These are phyloP conservation scores for Hirtodrosophila duncani DNA, from an alignment of 2,888 invertebrate species.

Conservation along the genomic window DNA sequence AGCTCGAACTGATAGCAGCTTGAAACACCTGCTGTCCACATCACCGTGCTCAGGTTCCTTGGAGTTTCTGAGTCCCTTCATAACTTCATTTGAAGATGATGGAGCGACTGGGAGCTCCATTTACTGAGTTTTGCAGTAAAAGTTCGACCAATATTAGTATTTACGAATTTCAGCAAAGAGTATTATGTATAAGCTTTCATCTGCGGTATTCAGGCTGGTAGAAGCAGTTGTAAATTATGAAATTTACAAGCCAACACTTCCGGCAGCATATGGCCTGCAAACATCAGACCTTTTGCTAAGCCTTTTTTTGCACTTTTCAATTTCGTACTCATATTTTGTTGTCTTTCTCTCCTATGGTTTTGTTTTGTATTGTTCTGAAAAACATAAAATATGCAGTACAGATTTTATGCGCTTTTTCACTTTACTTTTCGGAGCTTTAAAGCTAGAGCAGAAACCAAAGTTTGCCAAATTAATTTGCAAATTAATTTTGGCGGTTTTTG, in stretches of 20 bases:
- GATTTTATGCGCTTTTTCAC: constrained; percentile 14
- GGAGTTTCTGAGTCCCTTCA: no score
- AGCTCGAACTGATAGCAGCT: no score
- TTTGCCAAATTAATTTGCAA: constrained; percentile 27
- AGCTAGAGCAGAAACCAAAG: constrained; percentile 8
- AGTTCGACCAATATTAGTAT: no score
- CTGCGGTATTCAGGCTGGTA: neutral
- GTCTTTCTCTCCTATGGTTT: constrained; percentile 6
- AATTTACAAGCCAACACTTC: constrained; percentile 26
- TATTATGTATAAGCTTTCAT: no score
- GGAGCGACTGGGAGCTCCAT: no score
- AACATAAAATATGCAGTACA: constrained; percentile 38
- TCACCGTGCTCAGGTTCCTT: no score
- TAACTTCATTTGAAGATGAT: no score
- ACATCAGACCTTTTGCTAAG: neutral
- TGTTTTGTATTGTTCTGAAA: neutral
- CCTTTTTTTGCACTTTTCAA: neutral
- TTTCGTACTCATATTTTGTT: no score
- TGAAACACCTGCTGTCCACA: no score
- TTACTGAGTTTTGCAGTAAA: no score
- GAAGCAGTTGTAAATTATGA: constrained; percentile 14
- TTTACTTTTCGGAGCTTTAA: constrained; percentile 7
- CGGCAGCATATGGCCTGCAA: constrained; percentile 16
- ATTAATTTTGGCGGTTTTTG: constrained; percentile 24
- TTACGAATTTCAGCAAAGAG: constrained; percentile 5